phyloP scores from a whole-genome alignment of 2,113 vertebrate genomes.

The Grammomys dolichurus region DNA sequence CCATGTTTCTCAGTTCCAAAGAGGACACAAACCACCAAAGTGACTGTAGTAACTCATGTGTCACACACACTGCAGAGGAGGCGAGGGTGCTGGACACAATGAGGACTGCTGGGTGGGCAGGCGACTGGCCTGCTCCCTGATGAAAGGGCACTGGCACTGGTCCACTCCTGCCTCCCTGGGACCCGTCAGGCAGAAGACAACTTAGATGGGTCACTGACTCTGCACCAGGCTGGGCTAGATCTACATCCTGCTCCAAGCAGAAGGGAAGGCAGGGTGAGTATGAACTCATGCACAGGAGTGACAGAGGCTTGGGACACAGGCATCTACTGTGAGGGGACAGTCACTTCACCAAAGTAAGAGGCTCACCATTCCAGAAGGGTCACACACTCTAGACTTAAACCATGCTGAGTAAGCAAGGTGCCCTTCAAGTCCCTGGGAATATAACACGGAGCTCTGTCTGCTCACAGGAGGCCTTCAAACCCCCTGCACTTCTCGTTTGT shows the following conservation, averaged over 20 bases:
- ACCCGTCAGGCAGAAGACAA: background rate
- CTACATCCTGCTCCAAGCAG: background rate
- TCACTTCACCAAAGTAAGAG: background rate
- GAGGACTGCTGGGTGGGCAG: background rate
- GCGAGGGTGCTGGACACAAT: background rate
- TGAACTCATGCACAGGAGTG: background rate
- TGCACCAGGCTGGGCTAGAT: background rate
- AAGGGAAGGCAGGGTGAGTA: background rate
- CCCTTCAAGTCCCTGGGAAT: background rate
- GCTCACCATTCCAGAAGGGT: background rate
- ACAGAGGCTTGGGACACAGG: background rate
- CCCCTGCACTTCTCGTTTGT: background rate
- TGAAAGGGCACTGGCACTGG: background rate
- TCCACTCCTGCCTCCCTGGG: background rate
- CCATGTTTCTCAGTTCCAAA: background rate
- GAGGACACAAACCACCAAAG: background rate
- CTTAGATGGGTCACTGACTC: background rate
- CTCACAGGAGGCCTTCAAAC: background rate
- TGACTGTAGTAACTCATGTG: rapidly evolving
- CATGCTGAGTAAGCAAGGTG: background rate
- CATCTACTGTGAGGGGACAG: background rate
- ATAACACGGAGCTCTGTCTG: background rate
- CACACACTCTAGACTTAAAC: background rate
- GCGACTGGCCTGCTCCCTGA: background rate
- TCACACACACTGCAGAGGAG: background rate